Conservation (phyloP, 1,140 invertebrate genomes). For the Bombus vancouverensis region DNA sequence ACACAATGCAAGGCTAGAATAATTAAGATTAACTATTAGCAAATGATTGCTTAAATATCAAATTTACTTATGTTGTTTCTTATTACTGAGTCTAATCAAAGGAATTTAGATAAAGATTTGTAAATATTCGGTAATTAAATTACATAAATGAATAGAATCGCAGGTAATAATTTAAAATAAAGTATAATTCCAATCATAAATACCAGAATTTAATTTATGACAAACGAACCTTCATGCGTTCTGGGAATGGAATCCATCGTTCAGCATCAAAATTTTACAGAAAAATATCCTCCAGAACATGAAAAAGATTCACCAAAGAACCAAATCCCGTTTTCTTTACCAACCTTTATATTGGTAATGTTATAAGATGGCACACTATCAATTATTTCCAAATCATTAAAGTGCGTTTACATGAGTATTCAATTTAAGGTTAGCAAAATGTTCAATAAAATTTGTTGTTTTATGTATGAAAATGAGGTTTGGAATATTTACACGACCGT, state of each 20-base stretch:
- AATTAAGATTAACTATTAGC: neutral
- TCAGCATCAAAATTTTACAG: conserved; percentile 27
- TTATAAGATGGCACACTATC: conserved; percentile 1
- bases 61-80: neutral
- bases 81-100: neutral
- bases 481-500: neutral
- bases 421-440: neutral
- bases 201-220: neutral
- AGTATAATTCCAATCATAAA: neutral
- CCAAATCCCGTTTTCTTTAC: conserved; percentile 5
- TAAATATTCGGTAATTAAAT: neutral
- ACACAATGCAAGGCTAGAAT: neutral
- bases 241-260: conserved; percentile 90
- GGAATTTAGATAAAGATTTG: neutral
- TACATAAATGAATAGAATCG: neutral
- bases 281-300: neutral
- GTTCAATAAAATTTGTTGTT: neutral
- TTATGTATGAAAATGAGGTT: neutral
- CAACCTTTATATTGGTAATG: conserved; percentile 9
- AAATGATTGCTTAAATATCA: neutral
- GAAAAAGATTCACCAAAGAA: neutral
- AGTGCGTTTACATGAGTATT: neutral
- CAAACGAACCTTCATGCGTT: conserved; percentile 87
- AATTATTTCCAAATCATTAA: conserved; percentile 3
- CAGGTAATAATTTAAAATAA: neutral